A percentile compares a stretch with the other conserved stretches of the same genome.
These are phyloP conservation scores for Hoplostethus atlanticus DNA, from an alignment of 2,797 vertebrate species.

Conservation along the genomic window DNA sequence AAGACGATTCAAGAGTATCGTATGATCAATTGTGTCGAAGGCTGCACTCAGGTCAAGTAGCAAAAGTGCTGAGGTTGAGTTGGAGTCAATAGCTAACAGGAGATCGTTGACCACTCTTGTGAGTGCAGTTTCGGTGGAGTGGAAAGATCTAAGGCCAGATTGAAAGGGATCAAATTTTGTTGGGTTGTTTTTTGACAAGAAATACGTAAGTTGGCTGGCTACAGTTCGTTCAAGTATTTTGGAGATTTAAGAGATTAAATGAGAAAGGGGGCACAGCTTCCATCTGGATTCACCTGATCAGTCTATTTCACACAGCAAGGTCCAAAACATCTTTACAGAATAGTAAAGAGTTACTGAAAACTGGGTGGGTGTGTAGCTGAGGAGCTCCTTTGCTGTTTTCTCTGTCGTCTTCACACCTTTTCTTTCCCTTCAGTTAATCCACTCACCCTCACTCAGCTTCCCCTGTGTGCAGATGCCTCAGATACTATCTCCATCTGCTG, in stretches of 20 bases:
- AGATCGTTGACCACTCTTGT: no score
- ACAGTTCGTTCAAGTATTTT: no score
- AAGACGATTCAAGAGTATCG: no score
- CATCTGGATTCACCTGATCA: neutral
- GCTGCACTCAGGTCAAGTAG: no score
- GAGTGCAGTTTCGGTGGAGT: no score
- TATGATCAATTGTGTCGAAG: no score
- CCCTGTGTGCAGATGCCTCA: conserved; percentile 62
- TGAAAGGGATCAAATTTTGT: no score
- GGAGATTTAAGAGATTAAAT: neutral
- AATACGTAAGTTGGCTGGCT: no score
- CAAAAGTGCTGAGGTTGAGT: no score
- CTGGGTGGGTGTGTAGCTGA: conserved; percentile 5
- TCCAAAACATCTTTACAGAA: conserved; percentile 30
- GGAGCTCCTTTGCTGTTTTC: conserved; percentile 50
- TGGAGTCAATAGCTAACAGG: no score
- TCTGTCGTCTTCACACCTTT: conserved; percentile 34
- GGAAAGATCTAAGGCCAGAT: no score
- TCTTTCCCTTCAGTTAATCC: conserved; percentile 75
- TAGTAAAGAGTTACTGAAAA: conserved; percentile 11
- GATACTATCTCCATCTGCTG: conserved; percentile 82
- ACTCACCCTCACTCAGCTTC: conserved; percentile 72
- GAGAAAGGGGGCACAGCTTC: conserved; percentile 2
- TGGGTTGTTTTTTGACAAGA: no score
- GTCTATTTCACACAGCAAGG: neutral